Conservation (phyloP, 2,113 vertebrate genomes). For the Kryptolebias marmoratus region DNA sequence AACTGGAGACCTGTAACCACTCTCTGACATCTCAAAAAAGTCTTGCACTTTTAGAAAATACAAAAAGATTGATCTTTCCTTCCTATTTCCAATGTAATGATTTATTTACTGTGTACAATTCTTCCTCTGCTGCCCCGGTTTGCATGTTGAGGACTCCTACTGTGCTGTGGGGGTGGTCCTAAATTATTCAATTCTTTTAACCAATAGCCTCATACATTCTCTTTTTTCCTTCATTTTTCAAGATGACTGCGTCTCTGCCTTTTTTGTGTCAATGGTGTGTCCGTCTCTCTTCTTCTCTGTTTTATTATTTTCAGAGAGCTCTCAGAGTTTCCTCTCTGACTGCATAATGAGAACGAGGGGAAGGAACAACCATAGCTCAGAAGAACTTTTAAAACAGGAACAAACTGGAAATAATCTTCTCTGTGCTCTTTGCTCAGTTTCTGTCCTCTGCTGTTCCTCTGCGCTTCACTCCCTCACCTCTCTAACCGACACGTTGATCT, state of each 20-base stretch:
- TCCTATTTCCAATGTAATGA: slow-evolving; percentile 60
- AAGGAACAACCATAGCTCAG: slow-evolving; percentile 53
- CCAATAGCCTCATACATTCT: slow-evolving; percentile 51
- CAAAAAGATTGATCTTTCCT: slow-evolving; percentile 39
- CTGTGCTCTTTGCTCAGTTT: slow-evolving; percentile 70
- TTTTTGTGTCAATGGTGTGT: slow-evolving; percentile 46
- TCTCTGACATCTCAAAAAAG: slow-evolving; percentile 46
- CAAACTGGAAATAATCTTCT: slow-evolving; percentile 58
- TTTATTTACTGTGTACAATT: slow-evolving; percentile 72
- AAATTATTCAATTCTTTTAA: slow-evolving; percentile 67
- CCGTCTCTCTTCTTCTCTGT: slow-evolving; percentile 41
- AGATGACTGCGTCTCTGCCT: slow-evolving; percentile 46
- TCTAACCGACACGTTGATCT: slow-evolving; percentile 21
- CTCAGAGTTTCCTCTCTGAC: slow-evolving; percentile 37
- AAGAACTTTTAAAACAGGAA: slow-evolving; percentile 61
- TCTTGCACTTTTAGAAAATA: slow-evolving; percentile 33
- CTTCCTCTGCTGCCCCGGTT: slow-evolving; percentile 55
- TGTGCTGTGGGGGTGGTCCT: slow-evolving; percentile 47
- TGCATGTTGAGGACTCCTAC: slow-evolving; percentile 64
- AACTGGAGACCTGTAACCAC: slow-evolving; percentile 33
- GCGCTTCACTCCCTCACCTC: slow-evolving; percentile 43
- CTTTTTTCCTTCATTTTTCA: slow-evolving; percentile 57
- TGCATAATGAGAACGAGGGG: slow-evolving; percentile 50
- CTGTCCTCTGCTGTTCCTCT: slow-evolving; percentile 21
- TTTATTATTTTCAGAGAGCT: slow-evolving; percentile 60